Evolutionary conservation across 1,140 invertebrate genomes (phyloP), one percentile per base, ranked within the genome.

Genomic region (Drosophila malerkotliana): DNA sequence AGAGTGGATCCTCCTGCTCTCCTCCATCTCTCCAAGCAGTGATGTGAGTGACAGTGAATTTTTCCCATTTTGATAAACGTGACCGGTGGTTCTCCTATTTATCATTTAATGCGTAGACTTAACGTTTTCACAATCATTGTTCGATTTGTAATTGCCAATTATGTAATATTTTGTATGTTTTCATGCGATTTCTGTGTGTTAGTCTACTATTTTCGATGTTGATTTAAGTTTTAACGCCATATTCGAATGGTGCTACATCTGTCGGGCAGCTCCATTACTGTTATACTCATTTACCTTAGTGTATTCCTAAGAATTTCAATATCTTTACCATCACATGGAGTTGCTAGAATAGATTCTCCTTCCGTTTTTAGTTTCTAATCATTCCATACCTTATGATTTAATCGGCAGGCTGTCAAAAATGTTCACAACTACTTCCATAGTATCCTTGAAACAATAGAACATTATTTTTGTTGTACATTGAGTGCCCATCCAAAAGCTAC

Each of bases 11-110:
- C 30, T 7, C 26, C 26, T 28, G 26, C 41, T 44, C 28, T 37
- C 45, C 60, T 74, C 64, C 72, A 64, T 24, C 32, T 6, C 21
- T 15, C 12, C 24, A 32, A 10, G 64, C 57, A 79, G 74, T 80
- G 73, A 87, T 77, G 81, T 85, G 81, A 85, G 81, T 85, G 69
- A 74, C 34, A 75, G 18, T 15, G 82, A 74, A 77, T 37, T 61
- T 60, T 61, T 34, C 39, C 12, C 21, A 32, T 63, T 72, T 72
- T 72, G 61, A 84, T 84, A 41, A 41, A 39, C 60, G 71, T 47
- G 48, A 66, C 55, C 56, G 61, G 57, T 47, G 58, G 54, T 53
- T 74, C 48, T 49, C 15, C 49, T 47, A 37, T 60, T 53, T 44
- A 60, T 55, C 44, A 48, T 61, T 76, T 53, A 34, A 68, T 72